These are phyloP conservation scores for Hycleus cichorii DNA, from an alignment of 1,140 invertebrate species.

Conservation along the genomic window DNA sequence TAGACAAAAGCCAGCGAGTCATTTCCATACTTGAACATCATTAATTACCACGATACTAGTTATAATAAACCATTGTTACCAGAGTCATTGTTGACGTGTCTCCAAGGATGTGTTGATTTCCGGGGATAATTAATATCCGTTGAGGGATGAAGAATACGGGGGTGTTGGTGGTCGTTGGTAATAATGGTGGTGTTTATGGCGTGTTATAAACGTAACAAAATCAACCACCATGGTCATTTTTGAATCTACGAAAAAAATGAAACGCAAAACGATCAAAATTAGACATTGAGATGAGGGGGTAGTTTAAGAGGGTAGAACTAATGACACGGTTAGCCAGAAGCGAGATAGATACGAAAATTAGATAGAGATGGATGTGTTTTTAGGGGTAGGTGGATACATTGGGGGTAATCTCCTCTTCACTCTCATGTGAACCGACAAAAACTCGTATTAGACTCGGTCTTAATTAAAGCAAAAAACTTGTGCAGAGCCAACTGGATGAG, in stretches of 20 bases:
- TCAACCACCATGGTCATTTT: too few species aligned
- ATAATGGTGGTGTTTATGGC: too few species aligned
- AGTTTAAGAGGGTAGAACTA: conserved; percentile 6
- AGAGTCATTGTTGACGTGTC: conserved; percentile 37
- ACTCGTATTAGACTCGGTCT: conserved; percentile 34
- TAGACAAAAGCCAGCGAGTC: conserved; percentile 34
- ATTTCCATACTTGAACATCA: conserved; percentile 35
- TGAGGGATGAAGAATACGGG: background rate
- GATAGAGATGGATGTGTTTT: background rate
- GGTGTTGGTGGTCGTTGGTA: too few species aligned
- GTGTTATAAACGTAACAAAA: too few species aligned
- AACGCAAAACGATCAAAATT: too few species aligned
- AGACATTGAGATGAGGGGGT: background rate
- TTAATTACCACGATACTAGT: conserved; percentile 37
- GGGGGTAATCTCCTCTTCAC: conserved; percentile 34
- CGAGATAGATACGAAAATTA: background rate
- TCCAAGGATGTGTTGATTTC: conserved; percentile 36
- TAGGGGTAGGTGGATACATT: background rate
- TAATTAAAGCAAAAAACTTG: conserved; percentile 36
- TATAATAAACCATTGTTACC: conserved; percentile 39
- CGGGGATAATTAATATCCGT: conserved; percentile 36
- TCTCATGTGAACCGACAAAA: conserved; percentile 31
- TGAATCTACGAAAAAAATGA: too few species aligned
- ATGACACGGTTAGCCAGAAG: conserved; percentile 20
- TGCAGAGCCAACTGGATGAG: background rate